A percentile compares a stretch with the other conserved stretches of the same genome.
These are phyloP conservation scores for Eufriesea mexicana DNA, from an alignment of 1,140 invertebrate species.

Conservation along the genomic window DNA sequence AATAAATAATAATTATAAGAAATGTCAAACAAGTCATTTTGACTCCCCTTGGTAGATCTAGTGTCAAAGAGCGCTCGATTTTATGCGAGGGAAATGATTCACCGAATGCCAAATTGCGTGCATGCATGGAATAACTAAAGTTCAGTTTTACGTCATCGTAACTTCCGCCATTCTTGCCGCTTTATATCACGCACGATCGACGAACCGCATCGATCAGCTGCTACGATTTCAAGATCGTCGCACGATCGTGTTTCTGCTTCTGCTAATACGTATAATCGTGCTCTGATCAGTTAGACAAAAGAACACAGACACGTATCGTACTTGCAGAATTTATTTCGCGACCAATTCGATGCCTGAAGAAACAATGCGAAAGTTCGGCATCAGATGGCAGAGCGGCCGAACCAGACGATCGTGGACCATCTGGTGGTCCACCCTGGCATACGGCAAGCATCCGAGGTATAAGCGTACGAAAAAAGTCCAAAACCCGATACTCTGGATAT, in stretches of 20 bases:
- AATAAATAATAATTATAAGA: too few species aligned
- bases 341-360: constrained; percentile 47
- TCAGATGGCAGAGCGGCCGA: constrained; percentile 71
- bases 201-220: not conserved
- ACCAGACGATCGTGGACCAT: constrained; percentile 74
- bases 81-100: not conserved
- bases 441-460: constrained; percentile 70
- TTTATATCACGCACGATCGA: not conserved
- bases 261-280: not conserved
- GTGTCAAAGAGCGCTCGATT: not conserved
- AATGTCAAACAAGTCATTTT: too few species aligned
- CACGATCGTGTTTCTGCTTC: not conserved
- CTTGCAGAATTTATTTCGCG: constrained; percentile 42
- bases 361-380: constrained; percentile 72
- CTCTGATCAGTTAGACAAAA: not conserved
- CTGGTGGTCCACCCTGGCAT: constrained; percentile 77
- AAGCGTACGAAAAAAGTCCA: constrained; percentile 59
- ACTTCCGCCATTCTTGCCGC: not conserved
- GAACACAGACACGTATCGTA: constrained; percentile 5
- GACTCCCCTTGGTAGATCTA: too few species aligned
- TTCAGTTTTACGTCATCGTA: not conserved
- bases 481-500: constrained; percentile 68
- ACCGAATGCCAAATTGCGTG: not conserved
- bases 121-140: not conserved
- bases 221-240: not conserved